These are phyloP conservation scores for Drosophila lacertosa DNA, from an alignment of 1,140 invertebrate genomes.

Conservation along the genomic window DNA sequence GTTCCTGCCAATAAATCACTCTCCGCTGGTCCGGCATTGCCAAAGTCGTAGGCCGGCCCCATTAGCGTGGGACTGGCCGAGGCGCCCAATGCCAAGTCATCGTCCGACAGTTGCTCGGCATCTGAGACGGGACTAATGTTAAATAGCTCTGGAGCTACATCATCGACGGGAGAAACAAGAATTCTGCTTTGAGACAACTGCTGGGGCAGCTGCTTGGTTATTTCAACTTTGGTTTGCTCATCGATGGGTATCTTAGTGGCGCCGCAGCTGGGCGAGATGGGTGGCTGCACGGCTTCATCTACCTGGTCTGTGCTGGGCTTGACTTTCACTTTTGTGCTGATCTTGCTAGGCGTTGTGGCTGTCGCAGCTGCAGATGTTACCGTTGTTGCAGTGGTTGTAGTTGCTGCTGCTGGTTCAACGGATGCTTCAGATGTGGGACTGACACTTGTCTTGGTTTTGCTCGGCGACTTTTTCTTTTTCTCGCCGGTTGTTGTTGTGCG, in stretches of 20 bases:
- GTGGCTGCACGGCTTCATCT: slow-evolving; percentile 4
- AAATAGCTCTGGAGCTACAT: slow-evolving; percentile 58
- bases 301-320: slow-evolving; percentile 14
- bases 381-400: not conserved
- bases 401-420: not conserved
- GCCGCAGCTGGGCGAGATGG: slow-evolving; percentile 1
- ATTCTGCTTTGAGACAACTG: slow-evolving; percentile 37
- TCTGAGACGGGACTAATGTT: slow-evolving; percentile 76
- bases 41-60: slow-evolving; percentile 49
- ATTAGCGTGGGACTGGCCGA: slow-evolving; percentile 85
- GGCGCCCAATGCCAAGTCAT: slow-evolving; percentile 85
- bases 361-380: not conserved
- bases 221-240: slow-evolving; percentile 49
- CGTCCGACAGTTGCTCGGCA: slow-evolving; percentile 80
- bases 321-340: slow-evolving; percentile 31
- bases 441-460: slow-evolving; percentile 32
- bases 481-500: slow-evolving; percentile 42
- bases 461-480: slow-evolving; percentile 56
- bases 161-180: slow-evolving; percentile 54
- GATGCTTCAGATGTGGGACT: slow-evolving; percentile 1
- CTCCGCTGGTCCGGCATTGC: slow-evolving; percentile 34
- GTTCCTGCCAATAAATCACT: slow-evolving; percentile 44
- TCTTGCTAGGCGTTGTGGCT: slow-evolving; percentile 20
- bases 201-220: slow-evolving; percentile 42
- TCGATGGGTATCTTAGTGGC: slow-evolving; percentile 30